phyloP scores from a whole-genome alignment of 2,888 invertebrate species.

The Caenorhabditis sp. region DNA sequence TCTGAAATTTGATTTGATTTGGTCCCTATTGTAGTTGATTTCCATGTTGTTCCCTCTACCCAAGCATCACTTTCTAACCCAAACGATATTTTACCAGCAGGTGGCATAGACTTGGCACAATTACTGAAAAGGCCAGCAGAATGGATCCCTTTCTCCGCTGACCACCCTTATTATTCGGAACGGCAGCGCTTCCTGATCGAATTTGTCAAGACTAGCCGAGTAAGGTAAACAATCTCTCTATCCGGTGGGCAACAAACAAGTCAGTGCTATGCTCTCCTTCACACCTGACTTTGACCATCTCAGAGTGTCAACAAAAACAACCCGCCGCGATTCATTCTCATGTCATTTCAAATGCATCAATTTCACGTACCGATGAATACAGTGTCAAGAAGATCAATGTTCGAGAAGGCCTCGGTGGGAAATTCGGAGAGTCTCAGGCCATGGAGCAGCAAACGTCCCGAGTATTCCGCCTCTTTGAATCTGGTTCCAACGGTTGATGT shows the following conservation, averaged over 20 bases:
- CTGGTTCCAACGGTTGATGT: slow-evolving; percentile 53
- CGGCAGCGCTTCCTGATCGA: slow-evolving; percentile 25
- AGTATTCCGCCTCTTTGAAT: slow-evolving; percentile 63
- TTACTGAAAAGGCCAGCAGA: slow-evolving; percentile 5
- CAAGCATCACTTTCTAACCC: not conserved
- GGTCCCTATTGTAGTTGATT: no score
- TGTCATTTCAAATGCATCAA: not conserved
- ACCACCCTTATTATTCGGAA: slow-evolving; percentile 11
- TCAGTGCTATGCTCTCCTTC: slow-evolving; percentile 1
- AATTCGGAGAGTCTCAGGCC: slow-evolving; percentile 59
- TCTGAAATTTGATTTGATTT: slow-evolving; percentile 58
- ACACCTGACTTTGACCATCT: slow-evolving; percentile 3
- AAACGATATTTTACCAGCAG: slow-evolving; percentile 1
- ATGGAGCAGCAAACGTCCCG: slow-evolving; percentile 56
- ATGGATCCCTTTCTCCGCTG: not conserved
- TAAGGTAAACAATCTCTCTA: slow-evolving; percentile 22
- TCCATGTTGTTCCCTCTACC: not conserved
- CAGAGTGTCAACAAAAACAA: slow-evolving; percentile 25
- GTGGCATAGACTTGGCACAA: slow-evolving; percentile 10
- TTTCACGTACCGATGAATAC: slow-evolving; percentile 54
- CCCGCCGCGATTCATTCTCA: not conserved
- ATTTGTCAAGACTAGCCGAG: slow-evolving; percentile 15
- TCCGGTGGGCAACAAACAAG: slow-evolving; percentile 15
- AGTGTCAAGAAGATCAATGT: slow-evolving; percentile 57
- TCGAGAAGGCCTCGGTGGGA: slow-evolving; percentile 53